Evolutionary conservation across 2,888 invertebrate genomes (phyloP).

Genomic region (Macaria liturata): DNA sequence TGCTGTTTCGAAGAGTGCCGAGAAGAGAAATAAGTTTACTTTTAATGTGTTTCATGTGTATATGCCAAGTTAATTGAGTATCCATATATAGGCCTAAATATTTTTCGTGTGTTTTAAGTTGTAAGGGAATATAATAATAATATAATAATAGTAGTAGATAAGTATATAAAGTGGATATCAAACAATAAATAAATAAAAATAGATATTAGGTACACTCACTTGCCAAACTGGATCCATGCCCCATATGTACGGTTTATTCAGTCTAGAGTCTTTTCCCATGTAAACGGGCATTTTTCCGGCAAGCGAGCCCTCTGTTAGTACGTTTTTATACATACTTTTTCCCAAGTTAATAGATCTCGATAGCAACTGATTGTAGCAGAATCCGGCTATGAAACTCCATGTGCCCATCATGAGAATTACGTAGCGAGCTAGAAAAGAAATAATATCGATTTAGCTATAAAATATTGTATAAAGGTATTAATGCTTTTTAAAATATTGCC

Average conservation of each 20-base stretch:
- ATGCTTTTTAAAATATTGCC: too few species aligned
- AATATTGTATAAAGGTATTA: too few species aligned
- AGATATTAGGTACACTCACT: slow-evolving; percentile 50
- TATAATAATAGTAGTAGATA: too few species aligned
- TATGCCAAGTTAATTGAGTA: too few species aligned
- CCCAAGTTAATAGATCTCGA: slow-evolving; percentile 93
- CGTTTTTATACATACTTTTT: slow-evolving; percentile 85
- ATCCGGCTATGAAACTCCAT: slow-evolving; percentile 97
- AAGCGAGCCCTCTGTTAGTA: neutral
- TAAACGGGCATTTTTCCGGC: slow-evolving; percentile 49
- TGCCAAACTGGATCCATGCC: slow-evolving; percentile 91
- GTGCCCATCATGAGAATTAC: slow-evolving; percentile 96
- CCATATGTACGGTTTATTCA: slow-evolving; percentile 88
- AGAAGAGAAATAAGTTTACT: too few species aligned
- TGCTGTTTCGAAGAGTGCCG: too few species aligned
- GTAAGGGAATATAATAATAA: too few species aligned
- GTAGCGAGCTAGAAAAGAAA: slow-evolving; percentile 89
- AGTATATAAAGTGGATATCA: too few species aligned
- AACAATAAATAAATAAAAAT: too few species aligned
- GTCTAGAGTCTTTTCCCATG: slow-evolving; percentile 84
- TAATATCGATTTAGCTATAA: neutral
- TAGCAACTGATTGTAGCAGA: slow-evolving; percentile 97
- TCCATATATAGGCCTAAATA: too few species aligned
- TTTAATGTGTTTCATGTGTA: too few species aligned
- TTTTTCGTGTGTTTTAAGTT: too few species aligned